Evolutionary conservation across 1,140 invertebrate species (phyloP), one percentile per base, ranked within the genome.

Genomic region (Drosophila triauraria): DNA sequence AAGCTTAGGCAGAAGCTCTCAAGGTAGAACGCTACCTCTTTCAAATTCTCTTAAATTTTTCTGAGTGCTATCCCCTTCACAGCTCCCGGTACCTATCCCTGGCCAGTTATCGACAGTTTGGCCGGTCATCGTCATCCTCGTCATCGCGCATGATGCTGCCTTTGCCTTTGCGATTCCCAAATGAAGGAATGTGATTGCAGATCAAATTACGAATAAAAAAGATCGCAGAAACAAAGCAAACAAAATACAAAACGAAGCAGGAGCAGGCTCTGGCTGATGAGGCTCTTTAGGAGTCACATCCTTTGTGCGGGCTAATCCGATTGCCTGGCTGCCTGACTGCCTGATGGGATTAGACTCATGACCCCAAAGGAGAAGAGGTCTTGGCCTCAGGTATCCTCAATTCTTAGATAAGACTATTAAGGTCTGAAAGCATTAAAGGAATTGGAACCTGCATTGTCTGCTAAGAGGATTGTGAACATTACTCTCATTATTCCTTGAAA

Each of bases 221-320:
- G 13, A 4, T 35, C 32, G 12, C 32, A 35, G 32, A 35, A 35
- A 35, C 32, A 35, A 35, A 9, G 32, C 32, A 6, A 44, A 38
- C 6, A 35, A 50, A 15, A 50, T 8, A 20, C 12, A 51, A 15
- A 27, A 17, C n/a, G 35, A 43, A 25, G 15, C 35, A 13, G 23
- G 1, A 23, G 4, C 30, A 30, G 30, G 30, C 30, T 30, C 30
- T 30, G 30, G 30, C 32, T 35, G 32, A 35, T 35, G 40, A 3
- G 40, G 27, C 30, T 38, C 47, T 17, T 32, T 13, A 20, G 7
- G 27, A 71, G 32, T 42, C 38, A 40, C 32, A 51, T 60, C 53
- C 65, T 67, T 70, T 65, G 46, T 43, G 47, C 47, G 27, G 5
- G 23, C 69, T 58, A 42, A 70, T 50, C 65, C 46, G 35, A n/a